Base-by-base conservation (phyloP, 2,113 vertebrate genomes). In the Pedionomus torquatus region DNA sequence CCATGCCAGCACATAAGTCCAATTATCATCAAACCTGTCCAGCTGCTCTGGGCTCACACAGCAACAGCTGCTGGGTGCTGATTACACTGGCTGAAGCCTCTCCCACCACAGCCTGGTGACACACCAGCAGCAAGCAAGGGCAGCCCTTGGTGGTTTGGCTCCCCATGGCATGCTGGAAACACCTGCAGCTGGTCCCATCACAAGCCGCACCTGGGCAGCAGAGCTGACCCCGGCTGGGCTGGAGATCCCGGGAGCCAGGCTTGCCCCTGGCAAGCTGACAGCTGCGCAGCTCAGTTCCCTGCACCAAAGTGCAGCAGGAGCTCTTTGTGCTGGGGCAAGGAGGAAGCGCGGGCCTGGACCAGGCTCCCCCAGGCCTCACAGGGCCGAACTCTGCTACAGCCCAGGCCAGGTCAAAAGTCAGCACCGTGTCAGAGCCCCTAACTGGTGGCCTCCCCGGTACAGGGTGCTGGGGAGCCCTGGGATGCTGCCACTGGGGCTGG, bases 1-100 rank as follows among this genome's bases (percentile, higher is more conserved):
- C 81, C 5, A 2, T 7, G 37, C 46, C 17, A 9, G 78, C 9
- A 2, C 1, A 4, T n/a, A 60, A 43, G 44, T 4, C 9, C 79
- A 57, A 70, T 83, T 81, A 90, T 60, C 77, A 95, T 83, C 80
- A 70, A 41, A 43, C 25, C 76, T 11, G 8, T 54, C 51, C 6
- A 11, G 54, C 79, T 6, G 7, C 6, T 5, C 26, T 0, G 1
- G 7, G 39, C 58, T 55, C 83, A 31, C 0, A 0, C n/a, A 2
- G 82, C 0, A 1, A 33, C 0, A 0, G 85, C 84, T 93, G 95
- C 94, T 55, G 87, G 48, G 54, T 1, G 1, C 54, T 26, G 83
- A 95, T 93, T 90, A 86, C 83, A 60, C 6, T 0, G 2, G 5
- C 16, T 54, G 58, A 33, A 75, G 75, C 54, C 61, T 33, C 54